Evolutionary conservation across 2,113 vertebrate species (phyloP), one percentile per base, ranked within the genome.

Genomic region (Corynorhinus townsendii): DNA sequence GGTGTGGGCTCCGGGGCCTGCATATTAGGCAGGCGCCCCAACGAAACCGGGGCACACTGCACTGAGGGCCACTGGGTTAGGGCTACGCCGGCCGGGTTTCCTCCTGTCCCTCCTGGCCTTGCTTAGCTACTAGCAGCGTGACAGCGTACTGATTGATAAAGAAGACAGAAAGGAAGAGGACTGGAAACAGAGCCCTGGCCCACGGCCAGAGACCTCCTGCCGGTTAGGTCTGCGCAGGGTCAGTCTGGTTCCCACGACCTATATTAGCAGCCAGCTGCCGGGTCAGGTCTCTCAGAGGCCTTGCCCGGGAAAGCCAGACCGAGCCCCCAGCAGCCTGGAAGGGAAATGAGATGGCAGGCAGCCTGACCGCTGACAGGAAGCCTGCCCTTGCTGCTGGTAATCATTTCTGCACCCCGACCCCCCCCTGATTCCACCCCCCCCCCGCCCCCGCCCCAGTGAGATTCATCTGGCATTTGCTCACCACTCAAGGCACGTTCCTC

Each of bases 231-330:
- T 12, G 19, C 6, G 19, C 40, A 40, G 3, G 64, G 72, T 22
- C 22, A 12, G 2, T 24, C 33, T 30, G 7, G 14, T 8, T 73
- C 71, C 89, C 45, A 33, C 5, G 33, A 40, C 89, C 82, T 62
- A 1, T 5, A 3, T 22, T 1, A 12, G 10, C 54, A 38, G 64
- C 66, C 24, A 11, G 69, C 35, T 11, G 8, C 45, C 10, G 17
- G 56, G 49, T 40, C 15, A 40, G 56, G 79, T 89, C 40, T 80
- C 7, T 24, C 43, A 33, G 71, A 30, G 10, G 30, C 33, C 19
- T 73, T 0, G 9, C n/a, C 20, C 2, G 4, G 40, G 26, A 30
- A 35, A 22, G 72, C n/a, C 24, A n/a, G 17, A 0, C 5, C 2
- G 30, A 4, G n/a, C 45, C 52, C 38, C 83, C 68, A 0, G 19